Base-by-base conservation (phyloP, 2,797 vertebrate genomes). In the Hoplostethus mediterraneus region DNA sequence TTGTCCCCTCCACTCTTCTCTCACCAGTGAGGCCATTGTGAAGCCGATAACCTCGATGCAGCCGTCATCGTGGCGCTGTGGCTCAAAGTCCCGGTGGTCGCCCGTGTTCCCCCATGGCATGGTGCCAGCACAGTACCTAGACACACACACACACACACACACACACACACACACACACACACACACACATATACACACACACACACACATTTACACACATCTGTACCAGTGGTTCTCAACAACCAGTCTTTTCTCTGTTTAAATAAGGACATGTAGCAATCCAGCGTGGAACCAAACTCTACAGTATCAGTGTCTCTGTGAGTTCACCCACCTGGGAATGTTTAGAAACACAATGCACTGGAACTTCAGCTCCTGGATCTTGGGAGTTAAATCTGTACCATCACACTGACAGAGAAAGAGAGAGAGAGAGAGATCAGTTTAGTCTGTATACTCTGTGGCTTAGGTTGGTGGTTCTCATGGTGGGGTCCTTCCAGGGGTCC, bases 341-440 rank as follows among this genome's bases (percentile, higher is more conserved):
- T 99, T 99, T 91, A 99, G 96, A 96, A 99, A 99, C 92, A 99
- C 98, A 82, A 99, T 99, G 95, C 98, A 99, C 92, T 99, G 98
- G 89, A 99, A 98, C 88, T 99, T 99, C 94, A 98, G 93, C 90
- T 99, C 98, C 95, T 99, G 98, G 93, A 99, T 99, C 94, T 99
- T 99, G 77, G 96, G 93, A 57, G 98, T 99, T 80, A 99, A 95
- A 92, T 99, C 98, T 45, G 97, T 97, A 54, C 98, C 98, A 51
- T 99, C 98, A 87, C 98, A 99, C 98, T 99, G 93, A 62, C 89
- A 69, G 49, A 71, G 16, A 76, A 28, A 75, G 33, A 58, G 6
- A 77, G 11, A 58, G 6, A 77, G 11, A 38, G 6, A 61, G 48
- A 71, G 31, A 21, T 21, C 21, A 21, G 21, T 21, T 21, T 21